Evolutionary conservation across 2,797 vertebrate species (phyloP).

Genomic region (Cephalopachus bancanus): DNA sequence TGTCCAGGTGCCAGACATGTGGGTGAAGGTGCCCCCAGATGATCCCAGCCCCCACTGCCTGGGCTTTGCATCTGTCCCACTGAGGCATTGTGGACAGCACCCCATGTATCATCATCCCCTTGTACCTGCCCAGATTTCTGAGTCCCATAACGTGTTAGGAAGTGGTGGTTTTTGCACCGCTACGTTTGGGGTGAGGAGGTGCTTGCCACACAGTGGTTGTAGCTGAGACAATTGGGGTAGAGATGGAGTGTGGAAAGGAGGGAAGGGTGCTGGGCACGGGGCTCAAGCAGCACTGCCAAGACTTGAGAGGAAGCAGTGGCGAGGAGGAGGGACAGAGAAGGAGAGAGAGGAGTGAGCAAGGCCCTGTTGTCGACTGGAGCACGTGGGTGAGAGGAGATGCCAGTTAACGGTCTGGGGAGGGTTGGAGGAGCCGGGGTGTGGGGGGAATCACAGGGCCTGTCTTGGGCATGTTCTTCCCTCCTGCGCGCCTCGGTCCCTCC

Average conservation of each 20-base stretch:
- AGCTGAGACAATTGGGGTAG: not conserved
- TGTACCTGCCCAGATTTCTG: not conserved
- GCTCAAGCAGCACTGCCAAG: not conserved
- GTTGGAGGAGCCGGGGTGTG: not conserved
- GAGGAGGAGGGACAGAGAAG: not conserved
- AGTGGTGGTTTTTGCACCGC: not conserved
- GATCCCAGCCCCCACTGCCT: not conserved
- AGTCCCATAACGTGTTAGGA: not conserved
- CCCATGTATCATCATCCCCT: too few species aligned
- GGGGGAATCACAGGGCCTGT: not conserved
- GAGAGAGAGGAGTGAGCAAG: not conserved
- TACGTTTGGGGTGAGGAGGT: not conserved
- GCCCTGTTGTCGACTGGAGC: not conserved
- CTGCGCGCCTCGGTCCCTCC: not conserved
- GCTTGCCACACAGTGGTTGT: not conserved
- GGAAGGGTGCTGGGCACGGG: not conserved
- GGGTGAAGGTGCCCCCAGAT: not conserved
- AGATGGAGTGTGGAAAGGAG: not conserved
- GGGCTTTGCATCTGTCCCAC: too few species aligned
- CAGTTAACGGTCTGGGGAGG: too few species aligned
- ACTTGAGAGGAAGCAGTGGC: not conserved
- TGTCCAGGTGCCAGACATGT: not conserved
- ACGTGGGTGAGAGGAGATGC: not conserved
- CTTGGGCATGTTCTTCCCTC: not conserved
- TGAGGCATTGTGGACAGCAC: too few species aligned